Evolutionary conservation across 2,888 invertebrate genomes (phyloP), one percentile per base, ranked within the genome.

Genomic region (Mythimna albipuncta): DNA sequence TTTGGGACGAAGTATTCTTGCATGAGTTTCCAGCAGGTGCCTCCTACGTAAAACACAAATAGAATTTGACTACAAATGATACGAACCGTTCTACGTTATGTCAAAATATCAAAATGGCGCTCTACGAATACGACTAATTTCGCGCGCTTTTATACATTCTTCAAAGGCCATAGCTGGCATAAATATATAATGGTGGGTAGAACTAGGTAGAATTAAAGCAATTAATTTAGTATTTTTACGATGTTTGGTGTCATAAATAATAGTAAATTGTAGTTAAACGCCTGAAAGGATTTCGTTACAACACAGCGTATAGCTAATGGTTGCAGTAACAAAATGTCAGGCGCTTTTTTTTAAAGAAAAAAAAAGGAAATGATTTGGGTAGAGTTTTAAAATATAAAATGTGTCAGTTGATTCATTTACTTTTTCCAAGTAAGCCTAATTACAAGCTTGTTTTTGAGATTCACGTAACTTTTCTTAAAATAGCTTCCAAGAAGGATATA

Each of bases 1-100:
- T 83, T 81, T 84, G 72, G 82, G 73, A 75, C 86, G 80, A 66
- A 62, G 62, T 80, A 81, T 83, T 83, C 69, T 75, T 77, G 69
- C 68, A 64, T 74, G 67, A 13, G 69, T 62, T 72, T 75, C 75
- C 77, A 81, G 79, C 82, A 84, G 71, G 81, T 84, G 67, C 79
- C 87, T 26, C 87, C 87, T 82, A 87, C 87, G 80, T 84, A 32
- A 35, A 26, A 79, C 81, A 52, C 7, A 87, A 87, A 87, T 87
- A 87, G 80, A 70, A 67, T 66, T 32, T 68, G 32, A 72, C 81
- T 79, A 81, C 85, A 85, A 77, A 84, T 85, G 79, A 81, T 78
- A 80, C 58, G 62, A 64, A 69, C 69, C 63, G 52, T 38, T 61
- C 19, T 55, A 44, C 54, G 77, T 63, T 58, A 4, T 82, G 65